These are phyloP conservation scores for Agraylea sexmaculata DNA, from an alignment of 1,140 invertebrate species.

Conservation along the genomic window DNA sequence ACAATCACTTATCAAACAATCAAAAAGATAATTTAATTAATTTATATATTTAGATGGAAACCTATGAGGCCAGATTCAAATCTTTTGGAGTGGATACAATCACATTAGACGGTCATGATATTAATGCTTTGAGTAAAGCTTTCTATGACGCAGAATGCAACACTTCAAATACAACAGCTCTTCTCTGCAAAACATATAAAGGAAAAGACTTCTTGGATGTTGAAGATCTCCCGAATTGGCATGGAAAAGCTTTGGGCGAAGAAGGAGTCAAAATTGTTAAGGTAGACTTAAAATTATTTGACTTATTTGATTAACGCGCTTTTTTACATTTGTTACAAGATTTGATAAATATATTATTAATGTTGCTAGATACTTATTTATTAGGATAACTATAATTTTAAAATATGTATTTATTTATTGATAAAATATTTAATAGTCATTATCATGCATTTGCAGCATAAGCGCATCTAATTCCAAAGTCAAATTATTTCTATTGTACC, in stretches of 20 bases:
- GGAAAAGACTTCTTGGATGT: slow-evolving; percentile 81
- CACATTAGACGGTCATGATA: slow-evolving; percentile 93
- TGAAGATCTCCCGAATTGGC: slow-evolving; percentile 92
- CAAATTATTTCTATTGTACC: no score
- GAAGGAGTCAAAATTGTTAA: slow-evolving; percentile 66
- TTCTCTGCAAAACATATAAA: slow-evolving; percentile 94
- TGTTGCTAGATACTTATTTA: no score
- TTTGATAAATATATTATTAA: no score
- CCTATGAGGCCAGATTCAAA: slow-evolving; percentile 77
- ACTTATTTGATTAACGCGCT: no score
- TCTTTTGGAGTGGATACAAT: slow-evolving; percentile 88
- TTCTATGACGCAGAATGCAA: slow-evolving; percentile 68
- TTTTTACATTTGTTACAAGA: no score
- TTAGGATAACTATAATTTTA: no score
- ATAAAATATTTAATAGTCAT: no score
- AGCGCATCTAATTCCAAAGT: no score
- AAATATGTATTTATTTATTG: no score
- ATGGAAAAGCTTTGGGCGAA: slow-evolving; percentile 87
- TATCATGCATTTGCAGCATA: no score
- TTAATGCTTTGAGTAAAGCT: slow-evolving; percentile 79
- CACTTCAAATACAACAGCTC: slow-evolving; percentile 79
- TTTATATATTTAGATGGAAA: slow-evolving; percentile 48
- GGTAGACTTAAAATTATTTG: no score
- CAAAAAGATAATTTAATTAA: slow-evolving; percentile 1
- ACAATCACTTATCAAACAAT: background rate